phyloP scores from a whole-genome alignment of 2,888 invertebrate species.

The Rhagium mordax region DNA sequence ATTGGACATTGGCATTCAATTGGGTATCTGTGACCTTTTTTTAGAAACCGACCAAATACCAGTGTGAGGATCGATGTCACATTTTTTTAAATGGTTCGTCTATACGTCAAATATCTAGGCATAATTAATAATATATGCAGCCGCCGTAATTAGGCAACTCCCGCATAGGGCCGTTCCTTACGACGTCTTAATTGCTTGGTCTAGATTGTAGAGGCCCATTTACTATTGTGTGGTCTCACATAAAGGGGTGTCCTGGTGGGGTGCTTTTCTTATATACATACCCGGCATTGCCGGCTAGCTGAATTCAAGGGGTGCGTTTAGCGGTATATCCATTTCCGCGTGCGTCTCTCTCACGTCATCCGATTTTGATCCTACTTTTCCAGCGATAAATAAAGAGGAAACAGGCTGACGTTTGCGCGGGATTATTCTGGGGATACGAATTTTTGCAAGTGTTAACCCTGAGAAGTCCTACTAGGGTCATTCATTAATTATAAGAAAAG shows the following conservation, averaged over 20 bases:
- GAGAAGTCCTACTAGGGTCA: slow-evolving; percentile 40
- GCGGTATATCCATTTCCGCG: background rate
- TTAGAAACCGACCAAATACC: too few species aligned
- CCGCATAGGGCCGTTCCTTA: slow-evolving; percentile 32
- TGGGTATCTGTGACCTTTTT: too few species aligned
- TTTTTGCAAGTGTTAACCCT: slow-evolving; percentile 37
- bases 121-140: slow-evolving; percentile 28
- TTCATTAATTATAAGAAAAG: slow-evolving; percentile 59
- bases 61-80: too few species aligned
- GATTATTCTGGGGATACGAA: background rate
- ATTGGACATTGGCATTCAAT: too few species aligned
- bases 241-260: slow-evolving; percentile 36
- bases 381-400: background rate
- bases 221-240: slow-evolving; percentile 34
- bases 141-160: slow-evolving; percentile 26
- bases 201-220: slow-evolving; percentile 36
- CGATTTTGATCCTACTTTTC: background rate
- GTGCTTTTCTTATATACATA: slow-evolving; percentile 32
- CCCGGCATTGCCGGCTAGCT: slow-evolving; percentile 25
- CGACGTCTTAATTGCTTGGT: slow-evolving; percentile 35
- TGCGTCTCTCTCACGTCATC: background rate
- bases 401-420: background rate
- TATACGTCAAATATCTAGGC: background rate
- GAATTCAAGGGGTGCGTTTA: background rate
- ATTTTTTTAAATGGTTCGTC: background rate